Evolutionary conservation across 2,797 vertebrate species (phyloP), one percentile per base, ranked within the genome.

Genomic region (Sylvilagus floridanus): DNA sequence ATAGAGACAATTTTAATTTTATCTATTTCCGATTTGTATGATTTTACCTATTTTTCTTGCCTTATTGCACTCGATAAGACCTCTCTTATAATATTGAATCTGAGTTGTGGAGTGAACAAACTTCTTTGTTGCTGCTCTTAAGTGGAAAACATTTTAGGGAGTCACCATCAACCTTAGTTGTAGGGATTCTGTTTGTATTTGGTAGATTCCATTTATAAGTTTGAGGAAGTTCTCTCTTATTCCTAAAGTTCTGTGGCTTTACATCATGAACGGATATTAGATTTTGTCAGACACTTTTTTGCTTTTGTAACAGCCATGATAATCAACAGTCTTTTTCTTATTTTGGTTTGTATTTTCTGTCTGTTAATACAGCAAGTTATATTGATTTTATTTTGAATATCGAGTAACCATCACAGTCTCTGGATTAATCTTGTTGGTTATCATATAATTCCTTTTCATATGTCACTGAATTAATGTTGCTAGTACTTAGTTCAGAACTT

Each of bases 11-110:
- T 28, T 72, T 72, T 57, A 30, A 42, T 28, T 72, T 72, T 57
- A 26, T 66, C 68, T 62, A 92, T 82, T 90, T 88, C 28, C 17
- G 47, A 63, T 32, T 21, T 69, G 30, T 2, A n/a, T n/a, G 5
- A 63, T 76, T 50, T 90, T 78, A 37, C 50, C 66, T 65, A 42
- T 77, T 93, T 88, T 94, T 91, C 62, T 91, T 91, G 52, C 30
- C 52, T 95, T 79, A 84, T 86, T 75, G 60, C 14, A 76, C 28
- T 75, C n/a, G 69, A 22, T 35, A 75, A 63, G 42, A 76, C 24
- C 21, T 82, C 9, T 50, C 30, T 63, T 42, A 76, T 65, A 72
- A 63, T 68, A 26, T 28, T 90, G 42, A 52, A 30, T 78, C 28
- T 12, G 57, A 75, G 24, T n/a, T 57, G 12, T 90, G 24, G 28